Percentiles rank a stretch among this genome's conserved stretches.
Conservation (phyloP, 2,113 vertebrate species). For the Petrocephalus microphthalmus region DNA sequence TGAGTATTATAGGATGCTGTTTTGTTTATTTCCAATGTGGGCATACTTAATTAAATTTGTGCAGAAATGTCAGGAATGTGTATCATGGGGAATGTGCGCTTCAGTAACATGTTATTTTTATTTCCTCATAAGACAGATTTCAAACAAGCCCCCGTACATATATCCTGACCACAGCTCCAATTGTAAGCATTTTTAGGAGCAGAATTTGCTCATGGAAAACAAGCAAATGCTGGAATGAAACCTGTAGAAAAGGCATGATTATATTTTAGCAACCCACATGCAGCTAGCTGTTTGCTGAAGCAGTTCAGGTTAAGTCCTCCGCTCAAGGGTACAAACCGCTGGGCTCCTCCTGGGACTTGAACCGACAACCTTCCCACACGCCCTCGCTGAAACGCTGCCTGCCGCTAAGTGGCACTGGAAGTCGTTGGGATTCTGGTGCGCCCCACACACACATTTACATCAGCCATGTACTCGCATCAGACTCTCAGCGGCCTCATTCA, state of each 20-base stretch:
- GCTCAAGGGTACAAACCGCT: not conserved
- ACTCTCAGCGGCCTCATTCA: not conserved
- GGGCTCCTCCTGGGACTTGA: not conserved
- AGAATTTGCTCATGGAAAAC: not conserved
- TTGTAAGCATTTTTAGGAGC: not conserved
- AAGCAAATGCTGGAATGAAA: not conserved
- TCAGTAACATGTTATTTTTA: not conserved
- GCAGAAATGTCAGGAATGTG: not conserved
- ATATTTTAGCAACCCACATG: not conserved
- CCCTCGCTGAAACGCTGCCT: not conserved
- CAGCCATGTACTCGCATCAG: not conserved
- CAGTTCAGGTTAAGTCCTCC: not conserved
- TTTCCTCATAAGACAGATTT: not conserved
- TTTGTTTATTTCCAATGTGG: not conserved
- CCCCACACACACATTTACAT: not conserved
- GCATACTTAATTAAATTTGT: not conserved
- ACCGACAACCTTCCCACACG: not conserved
- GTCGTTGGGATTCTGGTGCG: not conserved
- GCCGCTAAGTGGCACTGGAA: not conserved
- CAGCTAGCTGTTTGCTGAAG: not conserved
- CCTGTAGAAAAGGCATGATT: not conserved
- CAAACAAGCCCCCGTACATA: not conserved
- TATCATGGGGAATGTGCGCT: not conserved
- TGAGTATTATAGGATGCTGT: not conserved
- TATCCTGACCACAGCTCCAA: not conserved